Base-by-base conservation (phyloP, 2,888 invertebrate species). In the Pyrrhosoma nymphula region DNA sequence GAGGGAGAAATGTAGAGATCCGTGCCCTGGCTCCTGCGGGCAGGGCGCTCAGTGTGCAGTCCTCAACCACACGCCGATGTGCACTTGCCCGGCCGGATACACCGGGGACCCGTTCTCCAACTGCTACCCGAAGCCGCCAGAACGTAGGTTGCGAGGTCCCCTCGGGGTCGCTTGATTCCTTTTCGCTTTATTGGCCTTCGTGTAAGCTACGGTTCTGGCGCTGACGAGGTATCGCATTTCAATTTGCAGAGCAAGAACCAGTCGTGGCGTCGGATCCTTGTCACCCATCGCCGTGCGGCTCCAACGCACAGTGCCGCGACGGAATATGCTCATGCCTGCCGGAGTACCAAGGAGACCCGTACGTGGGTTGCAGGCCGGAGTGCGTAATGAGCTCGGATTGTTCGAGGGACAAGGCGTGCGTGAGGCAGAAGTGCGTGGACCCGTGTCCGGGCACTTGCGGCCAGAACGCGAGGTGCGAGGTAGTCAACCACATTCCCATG, bases 341-440 rank as follows among this genome's bases (percentile, higher is more conserved):
- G n/a, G 98, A 98, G 96, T 98, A 98, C 96, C 97, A 97, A 95
- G 98, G 98, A 89, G 98, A 98, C 97, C 98, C 98, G 39, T 97
- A 98, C 95, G 96, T 97, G 96, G 98, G 98, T 47, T 98, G 98
- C 96, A 97, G 98, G 96, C 98, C 98, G 35, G 98, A 98, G 97
- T 98, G 98, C 96, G 98, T 98, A 3, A 97, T 98, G 14, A 98
- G 98, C 96, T 97, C 97, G 0, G 98, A 98, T 96, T 98, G 98
- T 96, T 96, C 97, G 56, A 88, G 95, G 88, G 88, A 95, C 88
- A 95, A 95, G 63, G 95, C 95, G 3, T 95, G 95, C 95, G 63
- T 95, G 30, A 69, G 88, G 56, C 95, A 95, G 63, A 95, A 95
- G 63, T 95, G 95, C 63, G 88, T 88, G 88, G 95, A 95, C 63